Base-by-base conservation (phyloP, 1,140 invertebrate species). In the Drosophila sulfurigaster region DNA sequence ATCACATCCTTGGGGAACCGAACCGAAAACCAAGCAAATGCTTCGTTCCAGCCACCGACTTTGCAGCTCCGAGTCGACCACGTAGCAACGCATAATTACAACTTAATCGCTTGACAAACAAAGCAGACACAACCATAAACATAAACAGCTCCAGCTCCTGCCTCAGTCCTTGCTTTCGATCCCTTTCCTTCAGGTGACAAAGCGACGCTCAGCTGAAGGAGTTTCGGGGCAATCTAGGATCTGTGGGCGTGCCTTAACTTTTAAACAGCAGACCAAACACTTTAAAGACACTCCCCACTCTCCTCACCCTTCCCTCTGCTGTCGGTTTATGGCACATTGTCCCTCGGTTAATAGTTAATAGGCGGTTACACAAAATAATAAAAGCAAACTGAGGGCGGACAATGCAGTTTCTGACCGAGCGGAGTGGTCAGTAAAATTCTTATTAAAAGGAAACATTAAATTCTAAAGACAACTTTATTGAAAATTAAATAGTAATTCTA, bases 101-200 rank as follows among this genome's bases (percentile, higher is more conserved):
- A 88, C 82, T 87, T 87, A 87, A 87, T 87, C 82, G 82, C 80
- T 88, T 82, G 68, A 88, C 83, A 87, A 87, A 87, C 82, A 87
- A 87, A 88, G 63, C 80, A 88, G 66, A 79, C 83, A 70, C 83
- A 86, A 65, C 76, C 63, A 81, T 65, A 72, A 76, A 72, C 81
- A 82, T 77, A 79, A 88, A 87, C 69, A 79, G 58, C 62, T n/a
- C 15, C 41, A 35, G 7, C 41, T 3, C 41, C 41, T 5, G 11
- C n/a, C n/a, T 11, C 51, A 25, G 20, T 25, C 20, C 2, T 3
- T 25, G 20, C 20, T 4, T 4, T 25, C 20, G 0, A 4, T 25
- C 20, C 20, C 20, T 25, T 25, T 25, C 73, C 74, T 68, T 57
- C 70, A 82, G 69, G 63, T 65, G 63, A 3, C 20, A 13, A 38